Base-by-base conservation (phyloP, 2,113 vertebrate species). In the Cavia aperea region DNA sequence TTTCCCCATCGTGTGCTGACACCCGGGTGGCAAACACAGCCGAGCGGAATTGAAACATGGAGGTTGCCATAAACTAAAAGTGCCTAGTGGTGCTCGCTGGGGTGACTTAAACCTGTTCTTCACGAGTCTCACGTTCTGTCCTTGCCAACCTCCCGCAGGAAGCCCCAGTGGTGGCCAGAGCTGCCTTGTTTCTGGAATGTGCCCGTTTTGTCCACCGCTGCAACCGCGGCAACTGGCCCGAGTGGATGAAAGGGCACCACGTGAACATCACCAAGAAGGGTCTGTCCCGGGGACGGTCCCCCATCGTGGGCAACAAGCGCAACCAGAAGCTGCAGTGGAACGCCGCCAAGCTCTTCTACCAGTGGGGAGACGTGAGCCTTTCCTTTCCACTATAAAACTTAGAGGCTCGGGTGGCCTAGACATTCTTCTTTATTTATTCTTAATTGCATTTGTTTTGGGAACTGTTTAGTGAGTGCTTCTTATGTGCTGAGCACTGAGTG, bases 261-360 rank as follows among this genome's bases (percentile, higher is more conserved):
- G 99, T 99, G 3, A 99, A 99, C 89, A 99, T 99, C 81, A 99
- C 99, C 39, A 99, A 99, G 97, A 98, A 98, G 72, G 99, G 99
- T 4, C 97, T 99, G 33, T 99, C 99, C 83, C 97, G 99, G 10
- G 99, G 99, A 0, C 98, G 99, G 0, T 99, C 99, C 0, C 99
- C 99, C 2, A 96, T 99, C 0, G 99, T 98, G 94, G 99, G 99
- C 89, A 99, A 99, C 97, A 99, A 99, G 94, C 97, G 99, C 84
- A 99, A 99, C 97, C 99, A 99, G 97, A 99, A 99, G 89, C 98
- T 99, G 26, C 99, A 99, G 97, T 99, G 99, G 99, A 99, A 99
- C 3, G 99, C 99, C 2, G 99, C 99, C 79, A 99, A 99, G 91
- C 98, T 99, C 91, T 99, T 99, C 97, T 99, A 99, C 97, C 99